These are phyloP conservation scores for Drosophila funebris DNA, from an alignment of 1,140 invertebrate genomes.

Conservation along the genomic window DNA sequence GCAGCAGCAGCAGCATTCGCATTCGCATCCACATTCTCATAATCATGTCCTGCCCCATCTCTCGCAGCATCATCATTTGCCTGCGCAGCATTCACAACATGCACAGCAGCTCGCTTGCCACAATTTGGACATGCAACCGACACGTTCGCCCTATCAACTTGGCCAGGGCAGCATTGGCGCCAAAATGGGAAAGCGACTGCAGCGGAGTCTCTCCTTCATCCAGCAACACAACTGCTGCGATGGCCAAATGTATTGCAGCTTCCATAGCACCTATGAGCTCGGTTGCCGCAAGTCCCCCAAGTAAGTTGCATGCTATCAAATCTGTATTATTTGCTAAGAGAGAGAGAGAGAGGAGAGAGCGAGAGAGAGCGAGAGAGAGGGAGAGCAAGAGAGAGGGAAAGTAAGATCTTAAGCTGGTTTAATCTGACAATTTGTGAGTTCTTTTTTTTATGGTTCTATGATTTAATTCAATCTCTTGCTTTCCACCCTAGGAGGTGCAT, in stretches of 20 bases:
- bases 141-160: slow-evolving; percentile 52
- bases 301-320: slow-evolving; percentile 50
- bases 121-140: slow-evolving; percentile 27
- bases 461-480: no score
- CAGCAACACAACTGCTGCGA: slow-evolving; percentile 81
- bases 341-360: neutral
- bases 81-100: slow-evolving; percentile 27
- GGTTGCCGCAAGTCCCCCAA: slow-evolving; percentile 72
- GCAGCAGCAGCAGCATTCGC: slow-evolving; percentile 15
- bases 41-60: slow-evolving; percentile 30
- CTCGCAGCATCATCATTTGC: slow-evolving; percentile 52
- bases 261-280: slow-evolving; percentile 74
- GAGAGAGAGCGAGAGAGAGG: neutral
- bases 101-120: slow-evolving; percentile 36
- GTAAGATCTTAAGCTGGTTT: no score
- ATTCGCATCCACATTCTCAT: slow-evolving; percentile 21
- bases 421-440: no score
- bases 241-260: slow-evolving; percentile 71
- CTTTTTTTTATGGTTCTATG: no score
- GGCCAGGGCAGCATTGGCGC: slow-evolving; percentile 71
- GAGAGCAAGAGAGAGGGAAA: no score
- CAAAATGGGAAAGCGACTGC: slow-evolving; percentile 75
- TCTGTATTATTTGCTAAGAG: neutral
- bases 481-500: no score
- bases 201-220: slow-evolving; percentile 81